Percentiles rank a stretch among this genome's conserved stretches.
Conservation (phyloP, 2,113 vertebrate genomes). For the Pelodiscus sinensis region DNA sequence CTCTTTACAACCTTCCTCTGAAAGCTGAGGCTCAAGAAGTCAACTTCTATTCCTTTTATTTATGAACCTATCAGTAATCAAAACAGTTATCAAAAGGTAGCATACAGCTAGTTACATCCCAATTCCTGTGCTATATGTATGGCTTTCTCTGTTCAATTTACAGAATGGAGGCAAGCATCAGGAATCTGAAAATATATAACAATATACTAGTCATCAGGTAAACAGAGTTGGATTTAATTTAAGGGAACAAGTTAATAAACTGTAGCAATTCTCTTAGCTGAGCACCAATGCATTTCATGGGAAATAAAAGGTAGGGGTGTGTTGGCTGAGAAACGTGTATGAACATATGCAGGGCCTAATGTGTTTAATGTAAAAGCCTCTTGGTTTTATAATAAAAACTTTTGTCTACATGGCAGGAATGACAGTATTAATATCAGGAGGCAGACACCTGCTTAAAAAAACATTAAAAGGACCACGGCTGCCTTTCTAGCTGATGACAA, state of each 20-base stretch:
- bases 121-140: neutral
- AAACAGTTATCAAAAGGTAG: neutral
- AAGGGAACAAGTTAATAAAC: neutral
- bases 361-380: neutral
- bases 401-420: neutral
- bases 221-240: neutral
- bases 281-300: rapidly evolving
- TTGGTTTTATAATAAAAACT: neutral
- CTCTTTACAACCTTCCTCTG: neutral
- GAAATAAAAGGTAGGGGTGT: neutral
- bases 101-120: neutral
- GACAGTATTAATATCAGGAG: neutral
- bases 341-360: neutral
- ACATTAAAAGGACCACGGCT: neutral
- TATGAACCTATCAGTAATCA: neutral
- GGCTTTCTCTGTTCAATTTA: neutral
- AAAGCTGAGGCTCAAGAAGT: neutral
- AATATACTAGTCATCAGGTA: rapidly evolving
- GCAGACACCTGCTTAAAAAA: neutral
- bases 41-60: neutral
- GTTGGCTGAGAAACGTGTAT: neutral
- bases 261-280: neutral
- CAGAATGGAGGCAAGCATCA: neutral
- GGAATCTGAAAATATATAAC: neutral
- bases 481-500: neutral